phyloP scores from a whole-genome alignment of 2,888 invertebrate species.

The Leucophora obtusa region DNA sequence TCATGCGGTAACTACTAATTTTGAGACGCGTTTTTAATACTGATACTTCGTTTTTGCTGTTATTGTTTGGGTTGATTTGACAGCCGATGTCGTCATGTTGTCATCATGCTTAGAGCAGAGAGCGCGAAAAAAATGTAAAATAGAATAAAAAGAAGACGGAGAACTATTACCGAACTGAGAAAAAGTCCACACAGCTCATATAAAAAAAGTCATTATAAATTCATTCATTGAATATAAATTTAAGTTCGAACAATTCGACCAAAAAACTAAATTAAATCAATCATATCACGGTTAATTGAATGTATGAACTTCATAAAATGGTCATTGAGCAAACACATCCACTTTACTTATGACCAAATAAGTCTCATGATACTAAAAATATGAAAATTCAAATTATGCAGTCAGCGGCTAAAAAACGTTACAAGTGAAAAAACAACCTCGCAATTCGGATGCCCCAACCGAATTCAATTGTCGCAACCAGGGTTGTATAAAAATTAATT shows the following conservation, averaged over 20 bases:
- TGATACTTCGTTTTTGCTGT: constrained; percentile 47
- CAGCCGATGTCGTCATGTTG: constrained; percentile 55
- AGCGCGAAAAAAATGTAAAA: constrained; percentile 30
- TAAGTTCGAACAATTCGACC: constrained; percentile 1
- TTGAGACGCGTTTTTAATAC: constrained; percentile 59
- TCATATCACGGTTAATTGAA: constrained; percentile 53
- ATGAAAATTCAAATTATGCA: neutral
- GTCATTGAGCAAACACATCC: constrained; percentile 2
- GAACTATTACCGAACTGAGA: constrained; percentile 44
- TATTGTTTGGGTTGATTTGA: constrained; percentile 58
- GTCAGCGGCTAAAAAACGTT: neutral
- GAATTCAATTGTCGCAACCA: too few relatives aligned
- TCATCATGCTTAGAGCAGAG: constrained; percentile 33
- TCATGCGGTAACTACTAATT: constrained; percentile 55
- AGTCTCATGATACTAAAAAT: constrained; percentile 23
- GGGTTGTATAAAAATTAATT: too few relatives aligned
- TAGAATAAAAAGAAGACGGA: constrained; percentile 28
- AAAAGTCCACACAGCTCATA: neutral
- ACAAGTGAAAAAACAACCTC: neutral
- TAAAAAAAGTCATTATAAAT: neutral
- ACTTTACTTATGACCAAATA: constrained; percentile 33
- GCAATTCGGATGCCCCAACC: too few relatives aligned
- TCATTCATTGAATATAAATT: constrained; percentile 18
- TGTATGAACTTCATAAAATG: constrained; percentile 26
- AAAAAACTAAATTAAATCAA: constrained; percentile 42